Percentiles rank a stretch among this genome's conserved stretches.
Conservation (phyloP, 2,797 vertebrate species). For the Saxicola maurus region DNA sequence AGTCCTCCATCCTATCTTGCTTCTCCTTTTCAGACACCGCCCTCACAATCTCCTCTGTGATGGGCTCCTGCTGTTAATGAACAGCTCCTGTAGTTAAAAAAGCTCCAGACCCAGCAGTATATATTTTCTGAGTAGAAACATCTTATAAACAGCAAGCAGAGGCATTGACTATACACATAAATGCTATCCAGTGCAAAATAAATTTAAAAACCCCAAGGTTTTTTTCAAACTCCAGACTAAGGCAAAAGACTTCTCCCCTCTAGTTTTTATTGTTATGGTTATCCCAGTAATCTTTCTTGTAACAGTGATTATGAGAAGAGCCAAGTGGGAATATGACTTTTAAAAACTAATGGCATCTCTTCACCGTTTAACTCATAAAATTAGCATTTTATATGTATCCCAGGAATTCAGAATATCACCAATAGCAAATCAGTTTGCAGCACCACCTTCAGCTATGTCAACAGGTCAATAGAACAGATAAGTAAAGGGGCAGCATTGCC, state of each 20-base stretch:
- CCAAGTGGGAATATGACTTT: not conserved
- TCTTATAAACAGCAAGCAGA: not conserved
- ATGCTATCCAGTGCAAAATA: not conserved
- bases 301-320: not conserved
- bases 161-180: not conserved
- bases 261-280: not conserved
- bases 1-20: not conserved
- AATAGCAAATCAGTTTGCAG: not conserved
- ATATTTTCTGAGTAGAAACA: not conserved
- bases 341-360: not conserved
- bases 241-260: not conserved
- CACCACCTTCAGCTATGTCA: not conserved
- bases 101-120: not conserved
- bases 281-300: not conserved
- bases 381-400: not conserved
- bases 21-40: not conserved
- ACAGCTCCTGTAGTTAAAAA: not conserved
- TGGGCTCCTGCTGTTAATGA: not conserved
- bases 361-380: not conserved
- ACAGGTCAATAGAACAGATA: not conserved
- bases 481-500: not conserved
- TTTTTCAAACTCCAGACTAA: not conserved
- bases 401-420: not conserved
- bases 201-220: rapidly evolving
- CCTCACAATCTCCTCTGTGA: not conserved